phyloP scores from a whole-genome alignment of 1,140 invertebrate species.

The Ladona fulva region DNA sequence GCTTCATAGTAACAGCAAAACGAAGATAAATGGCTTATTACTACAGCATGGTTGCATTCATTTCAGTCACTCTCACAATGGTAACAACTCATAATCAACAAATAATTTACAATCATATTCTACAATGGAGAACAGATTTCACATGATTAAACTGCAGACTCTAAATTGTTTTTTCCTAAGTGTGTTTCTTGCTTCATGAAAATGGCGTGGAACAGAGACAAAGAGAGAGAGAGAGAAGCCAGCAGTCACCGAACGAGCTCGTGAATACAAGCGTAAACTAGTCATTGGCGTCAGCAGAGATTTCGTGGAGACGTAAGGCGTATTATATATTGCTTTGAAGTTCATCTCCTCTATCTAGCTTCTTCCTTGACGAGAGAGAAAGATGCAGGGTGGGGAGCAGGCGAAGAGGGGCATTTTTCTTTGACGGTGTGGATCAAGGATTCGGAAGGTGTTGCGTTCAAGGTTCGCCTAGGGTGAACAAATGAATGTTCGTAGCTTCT shows the following conservation, averaged over 20 bases:
- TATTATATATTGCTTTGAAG: not conserved
- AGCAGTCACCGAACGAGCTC: not conserved
- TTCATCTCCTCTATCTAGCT: not conserved
- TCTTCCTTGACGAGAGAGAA: not conserved
- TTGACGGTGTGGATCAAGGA: not conserved
- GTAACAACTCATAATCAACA: not conserved
- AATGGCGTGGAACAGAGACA: not conserved
- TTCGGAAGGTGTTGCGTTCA: not conserved
- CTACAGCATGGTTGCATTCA: not conserved
- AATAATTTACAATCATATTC: no score
- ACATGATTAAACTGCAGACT: not conserved
- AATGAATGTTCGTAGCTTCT: not conserved
- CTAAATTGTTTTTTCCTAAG: not conserved
- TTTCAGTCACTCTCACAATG: not conserved
- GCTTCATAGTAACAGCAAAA: not conserved
- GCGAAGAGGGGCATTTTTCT: not conserved
- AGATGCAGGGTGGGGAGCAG: not conserved
- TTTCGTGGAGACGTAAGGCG: not conserved
- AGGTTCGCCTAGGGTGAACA: not conserved
- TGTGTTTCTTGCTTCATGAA: not conserved
- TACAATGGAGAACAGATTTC: not conserved
- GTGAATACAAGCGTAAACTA: not conserved
- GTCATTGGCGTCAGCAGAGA: not conserved
- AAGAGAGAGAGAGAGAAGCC: not conserved
- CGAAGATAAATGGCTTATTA: not conserved